phyloP scores from a whole-genome alignment of 2,888 invertebrate species.

The Tiliacea citrago region DNA sequence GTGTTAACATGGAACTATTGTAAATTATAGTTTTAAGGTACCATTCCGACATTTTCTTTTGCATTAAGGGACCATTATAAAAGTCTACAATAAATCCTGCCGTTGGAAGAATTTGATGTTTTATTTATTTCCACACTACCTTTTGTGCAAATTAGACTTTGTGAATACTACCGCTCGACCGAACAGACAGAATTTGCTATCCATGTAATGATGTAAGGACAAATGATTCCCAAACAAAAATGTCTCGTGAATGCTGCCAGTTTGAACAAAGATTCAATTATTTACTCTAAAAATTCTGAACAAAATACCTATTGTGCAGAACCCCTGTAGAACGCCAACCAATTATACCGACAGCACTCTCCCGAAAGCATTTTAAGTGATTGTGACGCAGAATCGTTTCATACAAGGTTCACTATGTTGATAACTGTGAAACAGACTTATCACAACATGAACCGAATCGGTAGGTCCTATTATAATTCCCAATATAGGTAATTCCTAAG shows the following conservation, averaged over 20 bases:
- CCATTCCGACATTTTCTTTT: constrained; percentile 67
- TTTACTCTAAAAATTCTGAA: background rate
- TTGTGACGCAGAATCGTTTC: background rate
- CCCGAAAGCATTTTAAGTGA: background rate
- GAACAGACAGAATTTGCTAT: background rate
- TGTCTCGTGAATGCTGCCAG: background rate
- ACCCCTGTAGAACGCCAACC: no score
- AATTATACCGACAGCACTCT: background rate
- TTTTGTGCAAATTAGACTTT: background rate
- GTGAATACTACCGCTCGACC: background rate
- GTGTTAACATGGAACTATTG: constrained; percentile 61
- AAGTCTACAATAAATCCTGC: constrained; percentile 82
- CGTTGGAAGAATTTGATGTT: constrained; percentile 70
- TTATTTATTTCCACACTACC: constrained; percentile 59
- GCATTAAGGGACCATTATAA: constrained; percentile 77
- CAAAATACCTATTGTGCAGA: background rate
- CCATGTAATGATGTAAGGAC: background rate
- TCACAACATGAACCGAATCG: background rate
- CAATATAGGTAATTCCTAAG: background rate
- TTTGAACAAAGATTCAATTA: background rate
- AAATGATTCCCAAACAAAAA: background rate
- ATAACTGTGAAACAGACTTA: background rate
- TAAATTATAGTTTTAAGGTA: constrained; percentile 67
- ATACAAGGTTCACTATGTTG: background rate
- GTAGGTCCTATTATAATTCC: background rate